A percentile compares a stretch with the other conserved stretches of the same genome.
Evolutionary conservation across 2,113 vertebrate species (phyloP).

Genomic region (Chelonoidis abingdonii): DNA sequence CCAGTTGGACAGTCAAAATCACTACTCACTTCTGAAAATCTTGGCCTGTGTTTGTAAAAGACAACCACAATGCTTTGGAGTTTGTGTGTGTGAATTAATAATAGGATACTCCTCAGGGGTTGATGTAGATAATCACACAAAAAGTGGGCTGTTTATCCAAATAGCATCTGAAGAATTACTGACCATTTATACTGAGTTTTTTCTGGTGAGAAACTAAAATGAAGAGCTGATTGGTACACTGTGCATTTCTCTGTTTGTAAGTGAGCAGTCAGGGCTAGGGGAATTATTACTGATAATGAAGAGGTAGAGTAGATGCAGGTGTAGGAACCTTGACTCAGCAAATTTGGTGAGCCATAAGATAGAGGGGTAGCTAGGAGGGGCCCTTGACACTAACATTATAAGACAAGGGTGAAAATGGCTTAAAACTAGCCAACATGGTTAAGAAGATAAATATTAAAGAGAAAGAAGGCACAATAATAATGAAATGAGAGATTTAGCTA

Average conservation of each 20-base stretch:
- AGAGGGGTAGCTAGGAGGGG: not conserved
- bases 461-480: not conserved
- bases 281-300: not conserved
- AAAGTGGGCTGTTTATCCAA: not conserved
- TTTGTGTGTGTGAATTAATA: not conserved
- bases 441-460: not conserved
- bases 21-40: not conserved
- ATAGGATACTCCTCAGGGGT: not conserved
- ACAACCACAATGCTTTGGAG: fast-evolving
- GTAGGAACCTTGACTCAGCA: not conserved
- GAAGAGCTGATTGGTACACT: not conserved
- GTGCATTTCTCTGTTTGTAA: not conserved
- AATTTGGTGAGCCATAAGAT: not conserved
- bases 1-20: not conserved
- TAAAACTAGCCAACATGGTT: too few relatives aligned
- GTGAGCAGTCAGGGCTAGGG: not conserved
- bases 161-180: not conserved
- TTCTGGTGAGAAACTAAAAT: not conserved
- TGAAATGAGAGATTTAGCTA: not conserved
- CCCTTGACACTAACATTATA: too few relatives aligned
- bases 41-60: not conserved
- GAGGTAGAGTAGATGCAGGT: not conserved
- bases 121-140: not conserved
- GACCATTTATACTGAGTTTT: not conserved
- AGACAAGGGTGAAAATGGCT: too few relatives aligned